Base-by-base conservation (phyloP, 1,140 invertebrate species). In the Lycorma delicatula region DNA sequence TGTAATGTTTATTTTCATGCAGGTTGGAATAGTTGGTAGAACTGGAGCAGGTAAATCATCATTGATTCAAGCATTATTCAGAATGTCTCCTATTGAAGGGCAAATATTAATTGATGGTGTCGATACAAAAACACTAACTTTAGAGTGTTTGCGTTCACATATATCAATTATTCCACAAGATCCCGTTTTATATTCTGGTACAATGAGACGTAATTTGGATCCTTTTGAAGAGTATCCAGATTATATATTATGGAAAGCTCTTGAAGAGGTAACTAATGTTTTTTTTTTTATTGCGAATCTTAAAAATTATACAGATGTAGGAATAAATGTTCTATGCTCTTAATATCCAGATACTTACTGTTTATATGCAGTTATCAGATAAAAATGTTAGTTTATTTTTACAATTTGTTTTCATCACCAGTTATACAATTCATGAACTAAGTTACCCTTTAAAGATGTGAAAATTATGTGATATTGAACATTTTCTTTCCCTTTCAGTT, bases 21-120 rank as follows among this genome's bases (percentile, higher is more conserved):
- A 62, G 60, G 34, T 62, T 26, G 60, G 60, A 5, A 62, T 62
- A 31, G 60, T 62, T 25, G 91, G 91, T 3, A 76, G 88, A 67
- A 92, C 89, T 5, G 93, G 93, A 1, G 91, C 92, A 29, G 93
- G 93, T n/a, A 97, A 97, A 70, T 91, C 89, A 0, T 94, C 92
- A 0, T 72, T 96, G 3, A 89, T 93, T 54, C 75, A 84, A 26
- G 85, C 89, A 1, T 68, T 95, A 0, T 94, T 95, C 66, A 77
- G 91, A 49, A 66, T 95, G 56, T 75, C 78, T 2, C 74, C 81
- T 62, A 69, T 72, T 3, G 68, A 78, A 34, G 84, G 83, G 5
- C 18, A 60, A 0, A 77, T 91, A 26, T 59, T 66, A 0, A 85
- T 93, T 46, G 91, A 93, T 67, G 79, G 71, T 9, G 69, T 82